Conservation (phyloP, 2,113 vertebrate species). For the Collichthys lucidus region DNA sequence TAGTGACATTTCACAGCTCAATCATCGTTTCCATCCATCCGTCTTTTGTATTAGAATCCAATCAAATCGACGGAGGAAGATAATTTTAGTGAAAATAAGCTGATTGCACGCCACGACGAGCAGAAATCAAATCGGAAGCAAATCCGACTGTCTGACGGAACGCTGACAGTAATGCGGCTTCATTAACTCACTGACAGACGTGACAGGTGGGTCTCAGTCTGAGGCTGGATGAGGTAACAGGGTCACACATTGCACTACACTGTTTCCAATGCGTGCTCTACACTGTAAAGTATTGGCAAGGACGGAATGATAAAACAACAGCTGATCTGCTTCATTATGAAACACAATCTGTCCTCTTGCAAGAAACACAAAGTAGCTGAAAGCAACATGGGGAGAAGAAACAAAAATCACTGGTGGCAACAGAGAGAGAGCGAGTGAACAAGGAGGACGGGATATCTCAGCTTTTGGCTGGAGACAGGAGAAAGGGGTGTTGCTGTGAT, state of each 20-base stretch:
- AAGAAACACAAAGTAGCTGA: slow-evolving; percentile 18
- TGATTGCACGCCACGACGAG: not conserved
- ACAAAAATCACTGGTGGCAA: not conserved
- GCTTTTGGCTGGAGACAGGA: slow-evolving; percentile 20
- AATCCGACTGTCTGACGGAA: slow-evolving; percentile 19
- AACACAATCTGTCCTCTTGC: slow-evolving; percentile 44
- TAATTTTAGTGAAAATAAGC: slow-evolving; percentile 23
- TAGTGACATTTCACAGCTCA: slow-evolving; percentile 29
- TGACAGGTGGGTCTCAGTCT: slow-evolving; percentile 36
- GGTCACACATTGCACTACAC: slow-evolving; percentile 3
- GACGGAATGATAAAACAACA: slow-evolving; percentile 6
- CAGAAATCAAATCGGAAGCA: not conserved
- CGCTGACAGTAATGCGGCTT: slow-evolving; percentile 13
- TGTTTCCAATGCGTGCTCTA: slow-evolving; percentile 36
- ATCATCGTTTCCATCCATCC: slow-evolving; percentile 22
- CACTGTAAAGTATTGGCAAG: not conserved
- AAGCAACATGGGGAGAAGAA: not conserved
- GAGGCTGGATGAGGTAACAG: slow-evolving; percentile 38
- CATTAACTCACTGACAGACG: slow-evolving; percentile 37
- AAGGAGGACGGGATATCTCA: not conserved
- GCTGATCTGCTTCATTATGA: slow-evolving; percentile 41
- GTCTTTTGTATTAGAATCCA: slow-evolving; percentile 27
- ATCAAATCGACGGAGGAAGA: slow-evolving; percentile 6
- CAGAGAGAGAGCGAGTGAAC: not conserved
- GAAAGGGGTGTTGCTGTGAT: slow-evolving; percentile 17